phyloP scores from a whole-genome alignment of 2,888 invertebrate species.

The Apocheima hispidaria region DNA sequence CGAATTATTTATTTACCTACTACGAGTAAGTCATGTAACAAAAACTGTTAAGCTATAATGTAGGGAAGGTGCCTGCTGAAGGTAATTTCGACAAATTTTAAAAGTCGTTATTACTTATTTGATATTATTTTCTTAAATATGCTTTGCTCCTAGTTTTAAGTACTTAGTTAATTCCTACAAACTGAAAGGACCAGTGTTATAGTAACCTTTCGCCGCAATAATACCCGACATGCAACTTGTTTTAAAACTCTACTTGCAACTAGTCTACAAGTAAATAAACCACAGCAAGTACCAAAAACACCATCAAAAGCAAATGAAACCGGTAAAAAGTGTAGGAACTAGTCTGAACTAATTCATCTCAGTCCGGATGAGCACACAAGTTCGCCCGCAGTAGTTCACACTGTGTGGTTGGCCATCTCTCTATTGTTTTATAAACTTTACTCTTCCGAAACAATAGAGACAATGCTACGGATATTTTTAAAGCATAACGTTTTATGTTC shows the following conservation, averaged over 20 bases:
- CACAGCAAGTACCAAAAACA: constrained; percentile 1
- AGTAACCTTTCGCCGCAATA: neutral
- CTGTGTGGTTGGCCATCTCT: constrained; percentile 52
- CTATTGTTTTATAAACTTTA: constrained; percentile 57
- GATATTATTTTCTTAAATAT: no score
- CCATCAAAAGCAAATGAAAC: constrained; percentile 32
- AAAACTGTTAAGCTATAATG: no score
- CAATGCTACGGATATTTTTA: constrained; percentile 47
- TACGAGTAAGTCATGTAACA: no score
- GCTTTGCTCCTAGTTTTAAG: neutral
- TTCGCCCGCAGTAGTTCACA: constrained; percentile 42
- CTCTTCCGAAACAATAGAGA: constrained; percentile 45
- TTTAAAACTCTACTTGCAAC: constrained; percentile 4
- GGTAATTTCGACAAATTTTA: no score
- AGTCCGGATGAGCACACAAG: constrained; percentile 33
- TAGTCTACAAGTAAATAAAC: constrained; percentile 12
- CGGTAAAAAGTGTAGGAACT: constrained; percentile 20
- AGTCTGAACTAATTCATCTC: constrained; percentile 23
- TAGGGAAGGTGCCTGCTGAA: no score
- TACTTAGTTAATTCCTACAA: neutral
- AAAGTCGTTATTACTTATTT: no score
- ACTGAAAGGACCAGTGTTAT: neutral
- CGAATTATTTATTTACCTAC: no score
- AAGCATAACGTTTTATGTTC: constrained; percentile 36
- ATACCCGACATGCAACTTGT: neutral